Evolutionary conservation across 2,888 invertebrate species (phyloP).

Genomic region (Galeruca laticollis): DNA sequence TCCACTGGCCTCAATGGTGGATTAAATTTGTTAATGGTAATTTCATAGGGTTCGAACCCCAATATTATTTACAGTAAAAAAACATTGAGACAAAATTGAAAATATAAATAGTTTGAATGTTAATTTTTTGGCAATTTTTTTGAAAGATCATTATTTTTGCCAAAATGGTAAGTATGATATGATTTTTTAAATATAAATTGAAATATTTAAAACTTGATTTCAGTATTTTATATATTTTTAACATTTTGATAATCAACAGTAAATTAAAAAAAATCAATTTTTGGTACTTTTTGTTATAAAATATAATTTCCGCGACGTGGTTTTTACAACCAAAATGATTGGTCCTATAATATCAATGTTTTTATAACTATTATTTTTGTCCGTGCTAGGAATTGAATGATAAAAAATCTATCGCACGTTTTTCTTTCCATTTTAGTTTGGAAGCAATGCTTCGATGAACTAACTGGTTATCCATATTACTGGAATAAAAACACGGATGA

Average conservation of each 20-base stretch:
- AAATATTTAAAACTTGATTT: neutral
- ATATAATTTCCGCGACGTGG: neutral
- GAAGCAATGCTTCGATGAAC: constrained; percentile 75
- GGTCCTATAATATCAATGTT: neutral
- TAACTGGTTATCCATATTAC: constrained; percentile 74
- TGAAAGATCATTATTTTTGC: neutral
- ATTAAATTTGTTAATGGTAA: constrained; percentile 17
- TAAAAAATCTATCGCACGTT: neutral
- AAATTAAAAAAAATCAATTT: too few species aligned
- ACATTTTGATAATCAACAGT: neutral
- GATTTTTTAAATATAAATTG: neutral
- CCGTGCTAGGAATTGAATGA: neutral
- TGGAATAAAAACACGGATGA: constrained; percentile 75
- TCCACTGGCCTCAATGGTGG: neutral
- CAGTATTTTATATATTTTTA: too few species aligned
- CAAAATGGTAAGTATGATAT: constrained; percentile 1
- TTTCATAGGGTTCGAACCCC: constrained; percentile 9
- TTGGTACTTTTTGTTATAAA: neutral
- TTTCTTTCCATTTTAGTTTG: constrained; percentile 67
- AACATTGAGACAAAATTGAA: constrained; percentile 11
- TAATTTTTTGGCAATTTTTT: neutral
- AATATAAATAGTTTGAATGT: neutral
- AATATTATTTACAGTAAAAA: constrained; percentile 6
- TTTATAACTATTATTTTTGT: neutral
- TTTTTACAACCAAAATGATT: neutral